phyloP scores from a whole-genome alignment of 2,888 invertebrate genomes.

The Elegia similella region DNA sequence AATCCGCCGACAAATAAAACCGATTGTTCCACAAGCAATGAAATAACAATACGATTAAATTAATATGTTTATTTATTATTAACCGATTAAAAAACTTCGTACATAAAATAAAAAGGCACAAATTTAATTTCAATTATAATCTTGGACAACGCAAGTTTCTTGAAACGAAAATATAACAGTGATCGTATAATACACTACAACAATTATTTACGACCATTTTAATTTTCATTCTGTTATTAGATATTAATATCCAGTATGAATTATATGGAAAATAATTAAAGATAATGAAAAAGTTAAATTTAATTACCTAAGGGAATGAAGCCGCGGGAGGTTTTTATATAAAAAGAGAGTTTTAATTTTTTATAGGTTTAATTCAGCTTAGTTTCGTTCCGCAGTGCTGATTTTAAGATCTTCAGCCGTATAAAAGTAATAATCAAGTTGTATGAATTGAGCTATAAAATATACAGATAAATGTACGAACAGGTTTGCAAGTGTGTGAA shows the following conservation, averaged over 20 bases:
- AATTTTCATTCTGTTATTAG: constrained; percentile 8
- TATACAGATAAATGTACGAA: not conserved
- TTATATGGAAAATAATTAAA: constrained; percentile 2
- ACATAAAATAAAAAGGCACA: not conserved
- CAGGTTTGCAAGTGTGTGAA: not conserved
- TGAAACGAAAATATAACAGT: not conserved
- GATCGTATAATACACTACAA: not conserved
- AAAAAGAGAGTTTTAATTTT: not conserved
- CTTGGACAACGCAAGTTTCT: not conserved
- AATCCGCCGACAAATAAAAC: too few species aligned
- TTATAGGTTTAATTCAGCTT: not conserved
- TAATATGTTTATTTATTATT: too few species aligned
- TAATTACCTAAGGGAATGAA: constrained; percentile 3
- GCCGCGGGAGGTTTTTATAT: constrained; percentile 1
- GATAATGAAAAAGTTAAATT: constrained; percentile 9
- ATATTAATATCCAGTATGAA: constrained; percentile 3
- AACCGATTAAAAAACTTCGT: too few species aligned
- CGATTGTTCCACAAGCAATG: too few species aligned
- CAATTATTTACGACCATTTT: constrained; percentile 1
- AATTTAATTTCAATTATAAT: constrained; percentile 1
- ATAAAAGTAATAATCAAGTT: not conserved
- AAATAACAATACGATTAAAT: too few species aligned
- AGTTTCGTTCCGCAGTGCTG: not conserved
- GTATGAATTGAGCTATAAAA: constrained; percentile 4
- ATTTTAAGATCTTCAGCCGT: constrained; percentile 1